Base-by-base conservation (phyloP, 2,888 invertebrate species). In the Serripes groenlandicus region DNA sequence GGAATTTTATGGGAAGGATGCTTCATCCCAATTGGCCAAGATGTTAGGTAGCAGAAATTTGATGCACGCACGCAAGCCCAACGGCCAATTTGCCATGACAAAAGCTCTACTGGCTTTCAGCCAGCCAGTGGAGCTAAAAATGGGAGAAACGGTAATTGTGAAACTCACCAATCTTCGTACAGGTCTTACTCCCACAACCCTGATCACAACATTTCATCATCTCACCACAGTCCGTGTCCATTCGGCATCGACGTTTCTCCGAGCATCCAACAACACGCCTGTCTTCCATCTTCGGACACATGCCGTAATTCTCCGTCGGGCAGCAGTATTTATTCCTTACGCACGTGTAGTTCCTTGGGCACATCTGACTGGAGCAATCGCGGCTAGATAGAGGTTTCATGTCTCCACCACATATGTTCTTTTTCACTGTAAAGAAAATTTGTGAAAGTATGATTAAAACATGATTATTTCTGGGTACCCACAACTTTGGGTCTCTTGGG, bases 131-230 rank as follows among this genome's bases (percentile, higher is more conserved):
- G 7, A 7, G 42, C 7, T 15, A 11, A 15, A 11, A 42, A 11
- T 11, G 15, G 7, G 42, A 7, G 15, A 42, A 15, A 42, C 42
- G 42, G 42, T 42, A 42, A 42, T 42, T 7, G 15, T 42, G 42
- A 32, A 32, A 21, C 62, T 23, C 42, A 66, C 66, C 66, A 42
- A 26, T 66, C 23, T 26, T 35, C 9, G 26, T 26, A 15, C 66
- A 66, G 21, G 66, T 66, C 23, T 42, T 66, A 35, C 11, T 42
- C 26, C 37, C 37, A 42, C 66, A 66, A 3, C 66, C 42, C 28
- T 66, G 66, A n/a, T 66, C 26, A 42, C 66, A 66, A 26, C 66
- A 66, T 42, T 66, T 66, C 66, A 35, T 35, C 9, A 18, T 35
- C 4, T 1, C 21, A 11, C 15, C 42, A 18, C 66, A 66, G 26